A percentile compares a stretch with the other conserved stretches of the same genome.
These are phyloP conservation scores for Cydia fagiglandana DNA, from an alignment of 1,140 invertebrate species.

Conservation along the genomic window DNA sequence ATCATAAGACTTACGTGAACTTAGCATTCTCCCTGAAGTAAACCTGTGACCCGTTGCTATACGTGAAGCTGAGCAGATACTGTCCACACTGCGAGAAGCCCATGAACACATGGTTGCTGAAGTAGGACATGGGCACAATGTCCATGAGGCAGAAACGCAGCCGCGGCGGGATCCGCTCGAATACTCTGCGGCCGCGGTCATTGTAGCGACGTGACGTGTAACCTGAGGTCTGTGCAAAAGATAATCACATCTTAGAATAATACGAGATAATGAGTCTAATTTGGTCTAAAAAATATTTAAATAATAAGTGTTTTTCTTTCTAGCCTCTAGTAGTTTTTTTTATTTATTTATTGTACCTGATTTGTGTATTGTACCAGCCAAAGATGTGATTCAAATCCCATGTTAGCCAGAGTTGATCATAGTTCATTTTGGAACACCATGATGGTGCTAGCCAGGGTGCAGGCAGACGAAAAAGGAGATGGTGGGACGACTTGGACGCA, in stretches of 20 bases:
- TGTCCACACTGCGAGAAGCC: slow-evolving; percentile 95
- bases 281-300: no score
- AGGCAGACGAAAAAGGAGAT: no score
- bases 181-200: slow-evolving; percentile 69
- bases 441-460: no score
- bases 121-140: slow-evolving; percentile 74
- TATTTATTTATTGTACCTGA: no score
- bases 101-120: slow-evolving; percentile 90
- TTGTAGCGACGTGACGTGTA: slow-evolving; percentile 64
- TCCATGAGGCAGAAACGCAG: slow-evolving; percentile 82
- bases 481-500: no score
- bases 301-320: no score
- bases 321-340: no score
- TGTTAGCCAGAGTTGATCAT: no score
- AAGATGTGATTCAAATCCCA: no score
- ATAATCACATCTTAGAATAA: not conserved
- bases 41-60: slow-evolving; percentile 58
- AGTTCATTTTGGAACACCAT: no score
- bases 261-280: not conserved
- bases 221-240: slow-evolving; percentile 65
- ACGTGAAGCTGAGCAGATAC: slow-evolving; percentile 92
- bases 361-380: no score
- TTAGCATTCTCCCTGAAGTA: slow-evolving; percentile 72
- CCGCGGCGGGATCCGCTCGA: slow-evolving; percentile 82
- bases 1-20: slow-evolving; percentile 65